Evolutionary conservation across 2,797 vertebrate genomes (phyloP).

Genomic region (Odontamblyopus rebecca): DNA sequence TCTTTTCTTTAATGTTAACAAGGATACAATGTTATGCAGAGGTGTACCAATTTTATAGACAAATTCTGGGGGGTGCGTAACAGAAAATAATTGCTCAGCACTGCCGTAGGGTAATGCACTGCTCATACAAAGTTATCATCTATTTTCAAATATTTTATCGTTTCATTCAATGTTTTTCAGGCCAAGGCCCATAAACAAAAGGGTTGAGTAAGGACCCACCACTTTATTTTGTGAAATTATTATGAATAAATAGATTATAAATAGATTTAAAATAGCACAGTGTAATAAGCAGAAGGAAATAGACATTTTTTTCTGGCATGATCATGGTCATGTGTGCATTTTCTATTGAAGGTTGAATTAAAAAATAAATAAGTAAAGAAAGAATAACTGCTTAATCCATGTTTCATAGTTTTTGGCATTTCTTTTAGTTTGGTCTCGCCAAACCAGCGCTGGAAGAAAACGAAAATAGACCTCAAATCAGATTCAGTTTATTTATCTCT

Average conservation of each 20-base stretch:
- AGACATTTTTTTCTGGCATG: not conserved
- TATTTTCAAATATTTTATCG: not conserved
- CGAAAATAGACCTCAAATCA: not conserved
- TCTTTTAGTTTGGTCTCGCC: not conserved
- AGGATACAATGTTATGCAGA: too few relatives aligned
- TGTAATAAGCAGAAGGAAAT: too few relatives aligned
- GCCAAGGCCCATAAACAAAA: not conserved
- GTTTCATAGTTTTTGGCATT: not conserved
- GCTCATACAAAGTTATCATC: not conserved
- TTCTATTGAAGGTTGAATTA: not conserved
- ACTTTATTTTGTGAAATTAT: too few relatives aligned
- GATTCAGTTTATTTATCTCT: not conserved
- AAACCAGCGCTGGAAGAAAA: not conserved
- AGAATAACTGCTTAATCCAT: not conserved
- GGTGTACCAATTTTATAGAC: too few relatives aligned
- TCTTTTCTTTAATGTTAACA: too few relatives aligned
- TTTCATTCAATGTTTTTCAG: not conserved
- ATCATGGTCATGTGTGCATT: not conserved
- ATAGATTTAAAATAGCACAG: too few relatives aligned
- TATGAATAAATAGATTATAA: too few relatives aligned
- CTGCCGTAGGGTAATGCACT: not conserved
- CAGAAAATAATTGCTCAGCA: too few relatives aligned
- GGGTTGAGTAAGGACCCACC: too few relatives aligned
- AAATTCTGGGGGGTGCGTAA: too few relatives aligned
- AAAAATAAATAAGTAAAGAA: not conserved